Percentiles rank a stretch among this genome's conserved stretches.
phyloP scores from a whole-genome alignment of 1,140 invertebrate species.

The Atta texana region DNA sequence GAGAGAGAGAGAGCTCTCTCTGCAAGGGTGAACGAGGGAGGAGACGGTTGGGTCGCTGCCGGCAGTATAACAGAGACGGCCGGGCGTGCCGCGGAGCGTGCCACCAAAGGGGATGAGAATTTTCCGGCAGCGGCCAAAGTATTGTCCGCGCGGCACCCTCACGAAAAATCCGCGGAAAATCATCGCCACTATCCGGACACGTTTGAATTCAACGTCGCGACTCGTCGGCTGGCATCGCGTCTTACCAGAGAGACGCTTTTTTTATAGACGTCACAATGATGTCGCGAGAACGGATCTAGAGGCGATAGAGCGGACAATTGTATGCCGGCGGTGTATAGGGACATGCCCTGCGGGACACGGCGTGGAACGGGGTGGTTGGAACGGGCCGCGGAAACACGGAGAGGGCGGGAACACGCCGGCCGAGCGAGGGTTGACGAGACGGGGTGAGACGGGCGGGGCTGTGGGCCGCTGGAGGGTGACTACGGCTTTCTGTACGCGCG shows the following conservation, averaged over 20 bases:
- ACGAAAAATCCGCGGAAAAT: conserved; percentile 72
- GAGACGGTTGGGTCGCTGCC: conserved; percentile 80
- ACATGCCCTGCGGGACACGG: conserved; percentile 86
- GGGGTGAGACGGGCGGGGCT: conserved; percentile 59
- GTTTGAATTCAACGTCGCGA: conserved; percentile 5
- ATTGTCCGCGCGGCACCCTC: conserved; percentile 77
- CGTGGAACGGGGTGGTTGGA: conserved; percentile 85
- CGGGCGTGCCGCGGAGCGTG: conserved; percentile 86
- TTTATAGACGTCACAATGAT: background rate
- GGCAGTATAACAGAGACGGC: conserved; percentile 86
- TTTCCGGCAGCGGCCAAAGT: conserved; percentile 80
- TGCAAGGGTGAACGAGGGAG: conserved; percentile 67
- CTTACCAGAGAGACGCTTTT: conserved; percentile 79
- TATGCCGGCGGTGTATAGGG: conserved; percentile 79
- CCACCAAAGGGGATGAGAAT: conserved; percentile 86
- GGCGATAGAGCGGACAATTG: conserved; percentile 77
- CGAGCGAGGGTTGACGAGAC: conserved; percentile 74
- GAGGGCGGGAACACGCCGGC: conserved; percentile 83
- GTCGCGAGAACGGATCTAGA: background rate
- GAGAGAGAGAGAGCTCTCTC: background rate
- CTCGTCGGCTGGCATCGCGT: background rate
- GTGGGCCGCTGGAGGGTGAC: conserved; percentile 67
- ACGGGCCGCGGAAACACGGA: conserved; percentile 86
- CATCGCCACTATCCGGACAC: background rate
- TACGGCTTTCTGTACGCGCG: conserved; percentile 67